Percentiles rank a stretch among this genome's conserved stretches.
Conservation (phyloP, 35 echinoderm and acorn worm genomes). For the Lytechinus pictus region DNA sequence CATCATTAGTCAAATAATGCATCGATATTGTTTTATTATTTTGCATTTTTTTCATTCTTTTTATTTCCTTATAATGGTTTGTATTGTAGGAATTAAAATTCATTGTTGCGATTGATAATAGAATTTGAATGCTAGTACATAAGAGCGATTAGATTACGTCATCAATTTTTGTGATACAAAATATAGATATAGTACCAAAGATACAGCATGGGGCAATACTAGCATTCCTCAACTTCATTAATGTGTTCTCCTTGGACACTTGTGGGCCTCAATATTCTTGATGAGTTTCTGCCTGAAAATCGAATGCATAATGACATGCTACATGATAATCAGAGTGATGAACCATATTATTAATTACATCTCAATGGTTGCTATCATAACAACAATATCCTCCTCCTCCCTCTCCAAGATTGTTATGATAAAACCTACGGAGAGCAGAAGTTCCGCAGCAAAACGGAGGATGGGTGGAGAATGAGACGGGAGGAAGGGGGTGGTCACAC, state of each 20-base stretch:
- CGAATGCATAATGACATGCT: conserved; percentile 3
- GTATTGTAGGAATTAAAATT: too few species aligned
- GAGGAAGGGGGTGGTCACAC: neutral
- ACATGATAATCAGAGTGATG: neutral
- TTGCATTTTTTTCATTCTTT: too few species aligned
- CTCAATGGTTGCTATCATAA: conserved; percentile 1
- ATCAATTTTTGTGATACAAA: neutral
- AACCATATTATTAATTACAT: neutral
- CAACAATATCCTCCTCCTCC: neutral
- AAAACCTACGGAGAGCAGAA: neutral
- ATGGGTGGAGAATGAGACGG: neutral
- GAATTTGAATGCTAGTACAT: neutral
- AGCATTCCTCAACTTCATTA: neutral
- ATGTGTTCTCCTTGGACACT: neutral
- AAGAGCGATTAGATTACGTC: neutral
- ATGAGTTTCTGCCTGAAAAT: neutral
- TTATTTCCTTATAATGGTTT: too few species aligned
- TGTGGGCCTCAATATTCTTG: conserved; percentile 17
- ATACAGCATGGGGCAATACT: neutral
- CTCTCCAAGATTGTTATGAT: neutral
- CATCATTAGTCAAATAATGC: too few species aligned
- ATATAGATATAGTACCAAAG: neutral
- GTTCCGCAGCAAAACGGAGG: neutral
- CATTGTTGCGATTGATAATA: too few species aligned
- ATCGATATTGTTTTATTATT: too few species aligned